Evolutionary conservation across 2,113 vertebrate species (phyloP).

Genomic region (Callithrix jacchus): DNA sequence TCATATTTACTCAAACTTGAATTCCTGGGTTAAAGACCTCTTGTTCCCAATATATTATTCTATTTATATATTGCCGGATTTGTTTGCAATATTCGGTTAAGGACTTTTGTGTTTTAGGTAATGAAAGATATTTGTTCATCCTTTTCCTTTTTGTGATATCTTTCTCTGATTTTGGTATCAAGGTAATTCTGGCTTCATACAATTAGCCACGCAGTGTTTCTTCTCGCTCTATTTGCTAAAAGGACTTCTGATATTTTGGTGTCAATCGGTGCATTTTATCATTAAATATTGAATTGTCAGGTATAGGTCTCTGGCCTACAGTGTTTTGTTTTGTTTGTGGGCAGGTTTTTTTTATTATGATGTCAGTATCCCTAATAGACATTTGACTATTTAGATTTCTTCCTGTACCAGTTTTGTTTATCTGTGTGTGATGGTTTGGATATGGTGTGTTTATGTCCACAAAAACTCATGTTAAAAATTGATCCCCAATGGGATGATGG

Average conservation of each 20-base stretch:
- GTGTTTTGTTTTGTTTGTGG: background rate
- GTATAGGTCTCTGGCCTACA: background rate
- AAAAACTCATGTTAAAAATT: background rate
- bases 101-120: background rate
- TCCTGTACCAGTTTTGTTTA: constrained; percentile 11
- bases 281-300: background rate
- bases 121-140: background rate
- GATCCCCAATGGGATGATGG: background rate
- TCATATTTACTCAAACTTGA: background rate
- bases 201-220: background rate
- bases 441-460: background rate
- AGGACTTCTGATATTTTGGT: background rate
- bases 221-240: background rate
- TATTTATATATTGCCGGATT: background rate
- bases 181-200: background rate
- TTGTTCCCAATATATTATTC: background rate
- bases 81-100: background rate
- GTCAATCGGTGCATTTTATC: background rate
- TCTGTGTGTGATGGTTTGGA: background rate
- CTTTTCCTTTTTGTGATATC: background rate
- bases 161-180: background rate
- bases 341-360: background rate
- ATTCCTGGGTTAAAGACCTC: background rate
- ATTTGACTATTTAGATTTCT: background rate
- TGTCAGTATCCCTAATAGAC: background rate